A percentile compares a stretch with the other conserved stretches of the same genome.
Conservation (phyloP, 2,113 vertebrate species). For the Ptychochromis oligacanthus region DNA sequence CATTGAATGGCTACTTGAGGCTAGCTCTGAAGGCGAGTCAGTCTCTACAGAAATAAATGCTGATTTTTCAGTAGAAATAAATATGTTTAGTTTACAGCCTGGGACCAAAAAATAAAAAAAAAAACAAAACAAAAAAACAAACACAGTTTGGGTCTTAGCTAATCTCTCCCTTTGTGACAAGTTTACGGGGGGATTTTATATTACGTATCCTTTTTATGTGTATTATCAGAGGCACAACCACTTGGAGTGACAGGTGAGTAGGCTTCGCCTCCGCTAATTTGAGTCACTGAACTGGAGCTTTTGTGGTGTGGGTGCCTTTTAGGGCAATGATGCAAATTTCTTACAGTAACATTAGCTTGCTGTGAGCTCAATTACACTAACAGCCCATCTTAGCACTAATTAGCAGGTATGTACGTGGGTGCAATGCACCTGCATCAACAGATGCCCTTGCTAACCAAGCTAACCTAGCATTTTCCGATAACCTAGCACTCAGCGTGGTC, state of each 20-base stretch:
- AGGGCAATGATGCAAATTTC: neutral
- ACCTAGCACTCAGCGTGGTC: neutral
- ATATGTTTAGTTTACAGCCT: neutral
- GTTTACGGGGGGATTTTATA: neutral
- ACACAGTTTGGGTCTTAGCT: neutral
- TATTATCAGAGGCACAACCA: neutral
- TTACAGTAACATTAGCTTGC: neutral
- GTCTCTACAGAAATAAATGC: neutral
- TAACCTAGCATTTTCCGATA: too few species aligned
- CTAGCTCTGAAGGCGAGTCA: neutral
- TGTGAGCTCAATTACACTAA: neutral
- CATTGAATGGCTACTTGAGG: neutral
- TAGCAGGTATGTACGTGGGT: neutral
- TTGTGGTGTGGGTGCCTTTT: neutral
- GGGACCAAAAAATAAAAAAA: neutral
- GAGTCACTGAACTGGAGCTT: neutral
- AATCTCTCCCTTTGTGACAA: neutral
- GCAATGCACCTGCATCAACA: neutral
- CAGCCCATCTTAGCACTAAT: neutral
- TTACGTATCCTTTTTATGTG: neutral
- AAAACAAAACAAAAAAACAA: neutral
- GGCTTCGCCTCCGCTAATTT: neutral
- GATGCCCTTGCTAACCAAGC: neutral
- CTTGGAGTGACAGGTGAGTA: neutral
- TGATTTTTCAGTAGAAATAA: neutral